Evolutionary conservation across 2,113 vertebrate genomes (phyloP), one percentile per base, ranked within the genome.

Genomic region (Cavia porcellus): DNA sequence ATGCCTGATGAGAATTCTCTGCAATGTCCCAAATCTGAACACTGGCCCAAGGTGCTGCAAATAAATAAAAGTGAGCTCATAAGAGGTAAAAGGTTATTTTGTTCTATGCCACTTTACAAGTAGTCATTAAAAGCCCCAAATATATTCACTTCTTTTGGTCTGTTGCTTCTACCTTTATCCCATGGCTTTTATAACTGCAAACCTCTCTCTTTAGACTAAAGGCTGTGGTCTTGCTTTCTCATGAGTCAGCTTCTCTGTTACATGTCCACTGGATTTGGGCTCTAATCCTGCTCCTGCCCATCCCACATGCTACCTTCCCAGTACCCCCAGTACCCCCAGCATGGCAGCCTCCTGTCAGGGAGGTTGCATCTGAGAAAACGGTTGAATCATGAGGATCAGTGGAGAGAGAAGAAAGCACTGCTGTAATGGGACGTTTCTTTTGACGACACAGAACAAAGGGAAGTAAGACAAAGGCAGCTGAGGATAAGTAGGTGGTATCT

Each of bases 181-280:
- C 24, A 0, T 75, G 12, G 64, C 55, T 93, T 86, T 82, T 42
- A 28, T 50, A 80, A 24, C 47, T 7, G n/a, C 17, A 50, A 52
- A 25, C 10, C 85, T 35, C 47, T 82, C 24, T 79, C 57, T 86
- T 64, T 24, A 22, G 42, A 52, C 24, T 3, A 25, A 90, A 62
- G 50, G 35, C 22, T 3, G 9, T 0, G n/a, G 0, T 82, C 32
- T 72, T 30, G 15, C 42, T n/a, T 82, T 24, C 77, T 90, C 50
- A 7, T 0, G 0, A 35, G 68, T 47, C 20, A 13, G 28, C 55
- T 89, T 50, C 42, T 66, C 47, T 3, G 0, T 45, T 14, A 0
- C 0, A 0, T 55, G 61, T 64, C n/a, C 25, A 0, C 20, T 28
- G 32, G 42, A 24, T 5, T 32, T 42, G 4, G 35, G n/a, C 52